Percentiles rank a stretch among this genome's conserved stretches.
Conservation (phyloP, 2,797 vertebrate species). For the Pelochelys cantorii region DNA sequence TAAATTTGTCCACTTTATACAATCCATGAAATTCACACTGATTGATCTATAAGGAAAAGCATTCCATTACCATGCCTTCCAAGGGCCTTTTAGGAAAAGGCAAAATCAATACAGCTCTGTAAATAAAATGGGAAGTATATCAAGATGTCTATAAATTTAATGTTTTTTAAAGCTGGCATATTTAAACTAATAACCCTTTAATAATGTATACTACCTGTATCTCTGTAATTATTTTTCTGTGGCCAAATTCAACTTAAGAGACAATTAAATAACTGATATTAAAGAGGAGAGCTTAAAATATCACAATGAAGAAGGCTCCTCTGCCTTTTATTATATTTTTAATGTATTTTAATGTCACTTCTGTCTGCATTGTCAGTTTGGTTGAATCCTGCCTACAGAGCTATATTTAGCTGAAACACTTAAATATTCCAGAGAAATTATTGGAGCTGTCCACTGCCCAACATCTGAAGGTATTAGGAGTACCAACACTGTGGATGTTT, state of each 20-base stretch:
- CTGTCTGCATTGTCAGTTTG: not conserved
- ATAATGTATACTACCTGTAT: not conserved
- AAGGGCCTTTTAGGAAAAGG: slow-evolving; percentile 78
- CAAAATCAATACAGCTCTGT: slow-evolving; percentile 79
- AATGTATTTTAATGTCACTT: not conserved
- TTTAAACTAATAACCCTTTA: slow-evolving; percentile 75
- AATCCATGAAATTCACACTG: slow-evolving; percentile 79
- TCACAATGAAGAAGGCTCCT: accelerated
- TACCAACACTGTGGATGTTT: not conserved
- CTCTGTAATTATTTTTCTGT: slow-evolving; percentile 39
- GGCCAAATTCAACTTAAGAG: slow-evolving; percentile 37
- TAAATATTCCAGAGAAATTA: not conserved
- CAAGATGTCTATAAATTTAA: slow-evolving; percentile 73
- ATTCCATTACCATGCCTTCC: slow-evolving; percentile 72
- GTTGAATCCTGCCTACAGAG: not conserved
- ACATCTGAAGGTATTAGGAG: not conserved
- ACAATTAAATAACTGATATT: slow-evolving; percentile 17
- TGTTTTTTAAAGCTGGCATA: slow-evolving; percentile 59
- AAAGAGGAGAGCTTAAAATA: slow-evolving; percentile 1
- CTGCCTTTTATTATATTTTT: not conserved
- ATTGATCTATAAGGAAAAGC: slow-evolving; percentile 76
- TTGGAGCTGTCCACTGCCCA: not conserved
- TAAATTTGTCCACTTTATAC: slow-evolving; percentile 71
- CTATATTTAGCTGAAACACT: not conserved
- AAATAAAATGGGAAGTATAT: slow-evolving; percentile 77